These are phyloP conservation scores for Lathamus discolor DNA, from an alignment of 2,113 vertebrate genomes.

Conservation along the genomic window DNA sequence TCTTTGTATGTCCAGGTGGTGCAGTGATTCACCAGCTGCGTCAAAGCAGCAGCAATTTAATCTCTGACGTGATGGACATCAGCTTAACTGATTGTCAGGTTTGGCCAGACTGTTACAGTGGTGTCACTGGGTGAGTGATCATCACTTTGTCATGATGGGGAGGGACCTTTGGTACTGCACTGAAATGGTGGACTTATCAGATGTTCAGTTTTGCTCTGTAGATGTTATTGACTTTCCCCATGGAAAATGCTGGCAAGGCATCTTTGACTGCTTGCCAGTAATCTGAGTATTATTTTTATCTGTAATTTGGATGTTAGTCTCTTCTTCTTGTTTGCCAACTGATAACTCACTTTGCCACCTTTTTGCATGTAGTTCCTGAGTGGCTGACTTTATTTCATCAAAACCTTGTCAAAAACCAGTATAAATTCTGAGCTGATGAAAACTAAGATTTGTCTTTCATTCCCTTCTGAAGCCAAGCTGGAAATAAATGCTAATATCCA, in stretches of 20 bases:
- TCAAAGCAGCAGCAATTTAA: neutral
- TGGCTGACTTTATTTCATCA: neutral
- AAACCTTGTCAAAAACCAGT: neutral
- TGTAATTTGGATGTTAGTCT: constrained; percentile 7
- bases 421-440: neutral
- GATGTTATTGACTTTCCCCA: neutral
- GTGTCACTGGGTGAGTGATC: neutral
- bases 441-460: constrained; percentile 16
- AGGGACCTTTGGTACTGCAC: neutral
- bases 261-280: constrained; percentile 9
- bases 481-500: neutral
- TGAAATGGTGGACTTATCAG: neutral
- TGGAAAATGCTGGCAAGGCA: constrained; percentile 15
- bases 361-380: neutral
- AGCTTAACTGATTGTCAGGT: neutral
- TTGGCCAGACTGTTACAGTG: neutral
- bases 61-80: neutral
- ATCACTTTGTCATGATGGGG: neutral
- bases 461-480: neutral
- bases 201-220: neutral
- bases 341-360: constrained; percentile 14
- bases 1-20: neutral
- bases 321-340: neutral
- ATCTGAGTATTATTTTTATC: neutral
- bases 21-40: neutral